A percentile compares a stretch with the other conserved stretches of the same genome.
These are phyloP conservation scores for Netelia inedita DNA, from an alignment of 2,888 invertebrate species.

Conservation along the genomic window DNA sequence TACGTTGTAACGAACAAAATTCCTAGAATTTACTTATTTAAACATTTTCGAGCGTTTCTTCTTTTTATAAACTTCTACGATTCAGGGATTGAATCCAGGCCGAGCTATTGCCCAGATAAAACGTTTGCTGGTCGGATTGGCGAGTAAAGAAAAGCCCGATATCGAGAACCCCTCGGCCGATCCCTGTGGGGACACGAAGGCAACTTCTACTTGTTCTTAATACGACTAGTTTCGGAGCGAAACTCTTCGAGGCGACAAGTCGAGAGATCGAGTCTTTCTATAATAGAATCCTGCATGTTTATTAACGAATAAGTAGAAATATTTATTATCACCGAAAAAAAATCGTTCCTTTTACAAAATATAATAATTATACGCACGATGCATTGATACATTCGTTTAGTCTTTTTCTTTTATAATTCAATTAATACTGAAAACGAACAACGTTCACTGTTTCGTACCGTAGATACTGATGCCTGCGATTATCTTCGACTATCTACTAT, in stretches of 20 bases:
- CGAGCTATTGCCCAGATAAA: slow-evolving; percentile 98
- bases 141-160: slow-evolving; percentile 91
- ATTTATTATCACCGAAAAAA: slow-evolving; percentile 40
- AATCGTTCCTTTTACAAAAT: neutral
- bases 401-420: slow-evolving; percentile 4
- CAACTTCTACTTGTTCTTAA: neutral
- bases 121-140: slow-evolving; percentile 93
- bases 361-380: neutral
- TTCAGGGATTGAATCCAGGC: slow-evolving; percentile 95
- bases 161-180: slow-evolving; percentile 87
- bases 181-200: slow-evolving; percentile 69
- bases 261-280: neutral
- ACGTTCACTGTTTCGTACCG: neutral
- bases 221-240: neutral
- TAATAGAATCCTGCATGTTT: neutral
- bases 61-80: neutral
- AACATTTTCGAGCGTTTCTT: too few relatives aligned
- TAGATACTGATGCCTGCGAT: neutral
- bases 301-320: slow-evolving; percentile 29
- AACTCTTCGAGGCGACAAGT: neutral
- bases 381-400: neutral
- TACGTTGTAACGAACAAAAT: slow-evolving; percentile 75
- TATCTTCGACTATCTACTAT: neutral
- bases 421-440: neutral
- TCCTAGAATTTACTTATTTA: slow-evolving; percentile 69